These are phyloP conservation scores for Chironomus tepperi DNA, from an alignment of 1,140 invertebrate species.

Conservation along the genomic window DNA sequence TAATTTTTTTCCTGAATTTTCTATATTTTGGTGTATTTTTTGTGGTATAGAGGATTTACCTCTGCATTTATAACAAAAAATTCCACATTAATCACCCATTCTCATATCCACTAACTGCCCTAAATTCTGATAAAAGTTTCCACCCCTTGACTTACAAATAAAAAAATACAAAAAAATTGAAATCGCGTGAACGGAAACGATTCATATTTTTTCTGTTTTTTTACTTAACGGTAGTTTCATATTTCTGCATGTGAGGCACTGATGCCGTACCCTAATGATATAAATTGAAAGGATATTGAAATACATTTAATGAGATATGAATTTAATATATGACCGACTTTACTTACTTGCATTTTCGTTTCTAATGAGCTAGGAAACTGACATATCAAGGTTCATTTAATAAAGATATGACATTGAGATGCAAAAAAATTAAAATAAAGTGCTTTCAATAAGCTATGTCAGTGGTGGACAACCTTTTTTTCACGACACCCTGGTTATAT, in stretches of 20 bases:
- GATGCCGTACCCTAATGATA: neutral
- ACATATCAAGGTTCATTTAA: neutral
- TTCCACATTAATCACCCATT: no score
- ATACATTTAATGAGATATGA: neutral
- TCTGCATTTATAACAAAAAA: no score
- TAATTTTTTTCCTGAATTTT: no score
- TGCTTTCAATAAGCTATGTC: neutral
- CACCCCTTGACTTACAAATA: neutral
- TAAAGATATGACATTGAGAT: neutral
- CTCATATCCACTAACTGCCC: no score
- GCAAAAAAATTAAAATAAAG: neutral
- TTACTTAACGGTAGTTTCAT: neutral
- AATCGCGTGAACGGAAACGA: conserved; percentile 11
- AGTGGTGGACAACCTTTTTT: no score
- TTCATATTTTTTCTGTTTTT: neutral
- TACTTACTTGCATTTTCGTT: neutral
- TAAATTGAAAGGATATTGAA: neutral
- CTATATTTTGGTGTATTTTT: no score
- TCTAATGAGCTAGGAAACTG: neutral
- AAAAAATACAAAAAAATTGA: neutral
- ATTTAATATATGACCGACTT: neutral
- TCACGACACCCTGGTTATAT: no score
- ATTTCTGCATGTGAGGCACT: neutral
- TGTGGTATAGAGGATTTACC: no score
- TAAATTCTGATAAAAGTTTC: no score